Evolutionary conservation across 2,888 invertebrate genomes (phyloP).

Genomic region (Dichetophora obliterata): DNA sequence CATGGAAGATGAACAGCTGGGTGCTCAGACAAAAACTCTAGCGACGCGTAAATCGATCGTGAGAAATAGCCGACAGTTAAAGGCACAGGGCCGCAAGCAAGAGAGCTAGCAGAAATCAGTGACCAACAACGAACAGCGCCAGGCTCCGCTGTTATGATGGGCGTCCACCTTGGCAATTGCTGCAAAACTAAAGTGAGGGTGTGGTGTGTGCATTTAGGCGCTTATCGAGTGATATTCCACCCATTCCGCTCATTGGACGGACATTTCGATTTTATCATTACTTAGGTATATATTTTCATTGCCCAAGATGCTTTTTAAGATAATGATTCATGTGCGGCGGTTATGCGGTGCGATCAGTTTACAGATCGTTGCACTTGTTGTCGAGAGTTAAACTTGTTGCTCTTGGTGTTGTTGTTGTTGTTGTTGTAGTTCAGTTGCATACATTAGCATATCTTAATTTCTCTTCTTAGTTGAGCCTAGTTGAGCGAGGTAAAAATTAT

Average conservation of each 20-base stretch:
- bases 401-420: not conserved
- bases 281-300: not conserved
- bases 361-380: slow-evolving; percentile 36
- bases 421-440: slow-evolving; percentile 14
- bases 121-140: not conserved
- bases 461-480: slow-evolving; percentile 10
- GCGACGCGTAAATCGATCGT: slow-evolving; percentile 47
- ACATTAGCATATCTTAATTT: slow-evolving; percentile 29
- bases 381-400: not conserved
- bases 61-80: slow-evolving; percentile 51
- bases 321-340: slow-evolving; percentile 31
- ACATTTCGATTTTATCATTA: slow-evolving; percentile 15
- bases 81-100: slow-evolving; percentile 16
- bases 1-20: slow-evolving; percentile 10
- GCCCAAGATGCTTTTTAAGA: slow-evolving; percentile 25
- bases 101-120: not conserved
- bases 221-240: slow-evolving; percentile 31
- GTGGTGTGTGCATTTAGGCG: slow-evolving; percentile 21
- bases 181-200: slow-evolving; percentile 17
- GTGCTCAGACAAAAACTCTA: slow-evolving; percentile 18
- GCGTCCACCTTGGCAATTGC: slow-evolving; percentile 19
- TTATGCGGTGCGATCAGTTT: not conserved
- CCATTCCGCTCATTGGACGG: slow-evolving; percentile 10
- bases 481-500: not conserved
- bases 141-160: slow-evolving; percentile 24